Evolutionary conservation across 2,797 vertebrate genomes (phyloP), one percentile per base, ranked within the genome.

Genomic region (Spinibarbus caldwelli): DNA sequence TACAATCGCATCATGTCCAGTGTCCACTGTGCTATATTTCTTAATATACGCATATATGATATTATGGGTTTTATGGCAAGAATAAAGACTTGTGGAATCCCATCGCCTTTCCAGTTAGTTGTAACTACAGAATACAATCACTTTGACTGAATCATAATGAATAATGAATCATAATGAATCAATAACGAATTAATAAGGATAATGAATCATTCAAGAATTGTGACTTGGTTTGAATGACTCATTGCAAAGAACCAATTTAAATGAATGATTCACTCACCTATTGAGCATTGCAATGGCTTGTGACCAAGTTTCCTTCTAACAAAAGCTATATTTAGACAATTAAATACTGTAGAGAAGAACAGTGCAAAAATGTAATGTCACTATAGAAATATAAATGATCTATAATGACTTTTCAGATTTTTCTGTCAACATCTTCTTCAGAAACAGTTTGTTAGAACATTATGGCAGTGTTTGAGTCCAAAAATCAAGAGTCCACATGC

Each of bases 191-290:
- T 9, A 66, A 66, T 19, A 17, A 4, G 17, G 7, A 66, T 19
- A 66, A 66, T 57, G 68, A 71, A 38, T 77, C 5, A 38, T 77
- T 77, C 21, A 57, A n/a, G 73, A 76, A n/a, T 38, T 76, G 71
- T 49, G 43, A 49, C 29, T 76, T 36, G 49, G 47, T 36, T 76
- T 76, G 49, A 77, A 29, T 23, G 26, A 34, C 14, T 73, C 14
- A 49, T 73, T 49, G 43, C 10, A 49, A 49, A 31, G n/a, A 66
- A 73, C 26, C 8, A 5, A 21, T 49, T 49, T 45, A 19, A 52
- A 49, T 23, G 2, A 54, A 76, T 23, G 71, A 49, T 47, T 75
- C 71, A 31, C 29, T 49, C 17, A 73, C 15, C 43, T 72, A 6
- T 47, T 47, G 43, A 72, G 43, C 26, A 11, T 47, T 47, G 45